Evolutionary conservation across 2,113 vertebrate species (phyloP), one percentile per base, ranked within the genome.

Genomic region (Lasiurus borealis): DNA sequence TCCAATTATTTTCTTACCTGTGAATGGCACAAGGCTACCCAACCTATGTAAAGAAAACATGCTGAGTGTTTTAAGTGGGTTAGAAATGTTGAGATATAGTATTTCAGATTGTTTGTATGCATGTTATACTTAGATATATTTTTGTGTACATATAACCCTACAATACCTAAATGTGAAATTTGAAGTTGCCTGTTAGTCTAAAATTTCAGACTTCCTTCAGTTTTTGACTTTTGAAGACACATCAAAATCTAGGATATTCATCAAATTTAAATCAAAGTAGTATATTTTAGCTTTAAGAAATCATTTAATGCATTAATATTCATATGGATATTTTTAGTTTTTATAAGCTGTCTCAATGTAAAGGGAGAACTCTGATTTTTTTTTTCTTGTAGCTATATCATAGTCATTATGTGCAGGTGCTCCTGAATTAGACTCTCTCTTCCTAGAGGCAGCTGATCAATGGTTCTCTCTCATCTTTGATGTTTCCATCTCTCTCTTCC

Each of bases 221-320:
- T 44, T 73, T 73, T 76, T 96, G 71, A 34, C 16, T 94, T 54
- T 50, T 40, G 19, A 96, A 89, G 7, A 69, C 25, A 64, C 3
- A 75, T 75, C 9, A 75, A 89, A 64, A 18, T 7, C 10, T 62
- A 64, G 29, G 0, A 71, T 86, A 90, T 31, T 78, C 14, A 91
- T 3, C n/a, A 90, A 75, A 25, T 36, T 27, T 48, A 59, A 88
- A 93, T 36, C 25, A 91, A 90, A 77, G 72, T 31, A 23, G 68
- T 81, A 62, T 62, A 2, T 59, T 57, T 29, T 40, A 69, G n/a
- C 0, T 59, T 62, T 36, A 92, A 82, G 27, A 57, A 81, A 88
- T 80, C 6, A 1, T 83, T 88, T 57, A 94, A 62, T 72, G 64
- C 31, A 77, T 36, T 69, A 92, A 80, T 40, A 68, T 59, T 85